Base-by-base conservation (phyloP, 2,113 vertebrate species). In the Tachycineta bicolor region DNA sequence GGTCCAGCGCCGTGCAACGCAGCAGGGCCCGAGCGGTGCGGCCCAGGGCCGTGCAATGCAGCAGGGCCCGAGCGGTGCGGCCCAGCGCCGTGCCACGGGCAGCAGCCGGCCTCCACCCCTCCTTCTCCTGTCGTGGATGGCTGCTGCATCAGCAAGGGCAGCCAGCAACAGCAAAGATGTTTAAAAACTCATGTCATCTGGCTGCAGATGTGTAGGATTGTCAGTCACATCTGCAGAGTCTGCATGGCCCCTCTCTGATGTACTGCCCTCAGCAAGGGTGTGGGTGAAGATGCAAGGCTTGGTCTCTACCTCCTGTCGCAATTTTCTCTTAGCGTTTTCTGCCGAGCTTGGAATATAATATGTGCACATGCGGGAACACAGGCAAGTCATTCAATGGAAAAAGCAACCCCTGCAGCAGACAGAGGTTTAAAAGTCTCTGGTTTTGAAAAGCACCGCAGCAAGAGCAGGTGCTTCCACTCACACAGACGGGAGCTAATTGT, bases 401-500 rank as follows among this genome's bases (percentile, higher is more conserved):
- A 80, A 92, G 78, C 74, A 85, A 24, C 29, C 64, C 70, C 91
- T 62, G 82, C 64, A 90, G 75, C 68, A 93, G 86, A 83, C 33
- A 91, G 41, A 39, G 23, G 21, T 68, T 94, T 95, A 46, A 71
- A 81, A 80, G 76, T 65, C 83, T 87, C 80, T 21, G 29, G 63
- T 80, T 97, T 95, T 97, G 87, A 91, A 95, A 96, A 34, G 93
- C 70, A 87, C 65, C 8, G 4, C 77, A 64, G 87, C 71, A 87
- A 81, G 67, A 97, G 91, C 97, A 97, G 96, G 96, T 98, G 94
- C 87, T 94, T 95, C 63, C 70, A 95, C 77, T 92, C 93, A 69
- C 76, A 73, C 50, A 94, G 95, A 96, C 79, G 95, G 94, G 70
- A 97, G 94, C 67, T 97, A 97, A 98, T 93, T 98, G 96, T 93